A percentile compares a stretch with the other conserved stretches of the same genome.
phyloP scores from a whole-genome alignment of 1,140 invertebrate species.

The Aleiodes sp. region DNA sequence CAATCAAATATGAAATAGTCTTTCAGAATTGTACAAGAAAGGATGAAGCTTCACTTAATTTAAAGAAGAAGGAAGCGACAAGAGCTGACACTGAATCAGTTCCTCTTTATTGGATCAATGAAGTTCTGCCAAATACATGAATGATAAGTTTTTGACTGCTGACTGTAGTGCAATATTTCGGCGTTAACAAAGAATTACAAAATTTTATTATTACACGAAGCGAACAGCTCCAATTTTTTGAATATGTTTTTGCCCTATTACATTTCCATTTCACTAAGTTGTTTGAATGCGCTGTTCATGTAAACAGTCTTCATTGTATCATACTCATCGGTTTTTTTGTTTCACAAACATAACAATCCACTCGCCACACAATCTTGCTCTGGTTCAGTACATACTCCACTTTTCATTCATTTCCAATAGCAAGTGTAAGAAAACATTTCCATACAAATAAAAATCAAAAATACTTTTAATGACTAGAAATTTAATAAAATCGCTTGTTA shows the following conservation, averaged over 20 bases:
- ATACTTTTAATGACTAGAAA: conserved; percentile 3
- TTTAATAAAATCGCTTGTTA: neutral
- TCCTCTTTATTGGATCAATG: neutral
- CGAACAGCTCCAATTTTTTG: too few relatives aligned
- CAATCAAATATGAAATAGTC: too few relatives aligned
- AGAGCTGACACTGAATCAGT: conserved; percentile 9
- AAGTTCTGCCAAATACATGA: neutral
- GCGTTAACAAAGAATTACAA: conserved; percentile 9
- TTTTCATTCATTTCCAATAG: neutral
- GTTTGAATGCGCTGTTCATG: too few relatives aligned
- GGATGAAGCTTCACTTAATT: too few relatives aligned
- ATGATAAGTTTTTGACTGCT: neutral
- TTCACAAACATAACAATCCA: conserved; percentile 13
- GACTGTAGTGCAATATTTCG: neutral
- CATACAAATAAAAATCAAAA: neutral
- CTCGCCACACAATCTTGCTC: neutral
- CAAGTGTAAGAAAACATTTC: neutral
- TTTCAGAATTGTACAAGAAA: too few relatives aligned
- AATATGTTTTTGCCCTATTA: neutral
- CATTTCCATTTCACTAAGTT: too few relatives aligned
- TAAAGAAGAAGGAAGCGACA: too few relatives aligned
- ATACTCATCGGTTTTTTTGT: neutral
- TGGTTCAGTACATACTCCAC: neutral
- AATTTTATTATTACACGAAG: neutral
- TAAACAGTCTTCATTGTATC: neutral